Conservation (phyloP, 2,797 vertebrate genomes). For the Zalophus californianus region DNA sequence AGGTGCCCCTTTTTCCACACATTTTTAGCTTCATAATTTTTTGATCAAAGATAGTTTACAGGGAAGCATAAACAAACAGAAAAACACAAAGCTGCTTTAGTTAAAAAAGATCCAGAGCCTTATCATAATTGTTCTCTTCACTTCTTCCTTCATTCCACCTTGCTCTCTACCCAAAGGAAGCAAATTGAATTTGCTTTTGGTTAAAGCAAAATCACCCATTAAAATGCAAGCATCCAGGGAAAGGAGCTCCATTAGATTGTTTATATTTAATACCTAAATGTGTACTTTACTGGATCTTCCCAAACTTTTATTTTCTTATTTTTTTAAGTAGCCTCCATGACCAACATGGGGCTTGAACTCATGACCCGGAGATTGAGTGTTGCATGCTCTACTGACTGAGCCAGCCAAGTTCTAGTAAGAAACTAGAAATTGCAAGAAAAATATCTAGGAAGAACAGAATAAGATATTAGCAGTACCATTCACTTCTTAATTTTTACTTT, state of each 20-base stretch:
- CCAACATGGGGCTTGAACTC: background rate
- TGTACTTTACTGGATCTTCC: background rate
- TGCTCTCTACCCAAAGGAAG: background rate
- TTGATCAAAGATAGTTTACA: conserved; percentile 35
- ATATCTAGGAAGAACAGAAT: background rate
- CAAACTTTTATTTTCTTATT: background rate
- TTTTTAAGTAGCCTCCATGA: background rate
- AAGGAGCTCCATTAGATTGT: background rate
- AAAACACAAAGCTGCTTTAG: conserved; percentile 20
- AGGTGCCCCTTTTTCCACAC: background rate
- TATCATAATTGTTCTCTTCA: background rate
- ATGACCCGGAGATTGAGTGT: background rate
- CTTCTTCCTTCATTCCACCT: no score
- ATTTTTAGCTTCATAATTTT: conserved; percentile 16
- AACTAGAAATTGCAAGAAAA: conserved; percentile 32
- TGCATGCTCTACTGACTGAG: background rate
- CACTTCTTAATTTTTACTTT: background rate
- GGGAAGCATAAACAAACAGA: background rate
- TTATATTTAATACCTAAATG: background rate
- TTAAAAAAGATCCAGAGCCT: background rate
- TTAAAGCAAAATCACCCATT: background rate
- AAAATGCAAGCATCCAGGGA: conserved; percentile 3
- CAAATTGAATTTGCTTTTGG: background rate
- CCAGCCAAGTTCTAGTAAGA: background rate
- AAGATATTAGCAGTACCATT: background rate